phyloP scores from a whole-genome alignment of 1,140 invertebrate species.

The Meloidogyne exigua region DNA sequence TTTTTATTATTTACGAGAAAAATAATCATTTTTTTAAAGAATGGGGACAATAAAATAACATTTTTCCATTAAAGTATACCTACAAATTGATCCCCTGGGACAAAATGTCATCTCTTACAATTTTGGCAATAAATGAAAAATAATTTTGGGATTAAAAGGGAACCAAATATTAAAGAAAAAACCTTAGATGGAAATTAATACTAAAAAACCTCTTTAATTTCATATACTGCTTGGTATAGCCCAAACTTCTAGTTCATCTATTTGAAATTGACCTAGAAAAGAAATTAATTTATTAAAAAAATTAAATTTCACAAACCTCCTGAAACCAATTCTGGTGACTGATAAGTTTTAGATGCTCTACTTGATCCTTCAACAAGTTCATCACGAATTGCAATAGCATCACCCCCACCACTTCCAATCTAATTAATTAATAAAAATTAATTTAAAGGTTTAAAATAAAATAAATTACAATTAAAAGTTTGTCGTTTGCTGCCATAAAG shows the following conservation, averaged over 20 bases:
- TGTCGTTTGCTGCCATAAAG: slow-evolving; percentile 59
- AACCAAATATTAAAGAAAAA: too few relatives aligned
- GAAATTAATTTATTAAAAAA: too few relatives aligned
- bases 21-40: not conserved
- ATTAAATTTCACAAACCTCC: slow-evolving; percentile 18
- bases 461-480: slow-evolving; percentile 54
- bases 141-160: too few relatives aligned
- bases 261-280: slow-evolving; percentile 43
- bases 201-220: not conserved
- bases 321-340: slow-evolving; percentile 47
- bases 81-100: too few relatives aligned
- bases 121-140: too few relatives aligned
- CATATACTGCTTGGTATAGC: slow-evolving; percentile 20
- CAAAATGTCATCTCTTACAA: too few relatives aligned
- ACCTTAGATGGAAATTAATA: too few relatives aligned
- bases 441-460: not conserved
- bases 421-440: slow-evolving; percentile 29
- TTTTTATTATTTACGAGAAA: not conserved
- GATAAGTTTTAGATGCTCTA: slow-evolving; percentile 53
- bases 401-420: slow-evolving; percentile 60
- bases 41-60: not conserved
- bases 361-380: slow-evolving; percentile 55
- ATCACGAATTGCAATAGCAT: slow-evolving; percentile 60
- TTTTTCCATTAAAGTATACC: too few relatives aligned
- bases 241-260: slow-evolving; percentile 61